Evolutionary conservation across 2,888 invertebrate species (phyloP), one percentile per base, ranked within the genome.

Genomic region (Agriopis marginaria): DNA sequence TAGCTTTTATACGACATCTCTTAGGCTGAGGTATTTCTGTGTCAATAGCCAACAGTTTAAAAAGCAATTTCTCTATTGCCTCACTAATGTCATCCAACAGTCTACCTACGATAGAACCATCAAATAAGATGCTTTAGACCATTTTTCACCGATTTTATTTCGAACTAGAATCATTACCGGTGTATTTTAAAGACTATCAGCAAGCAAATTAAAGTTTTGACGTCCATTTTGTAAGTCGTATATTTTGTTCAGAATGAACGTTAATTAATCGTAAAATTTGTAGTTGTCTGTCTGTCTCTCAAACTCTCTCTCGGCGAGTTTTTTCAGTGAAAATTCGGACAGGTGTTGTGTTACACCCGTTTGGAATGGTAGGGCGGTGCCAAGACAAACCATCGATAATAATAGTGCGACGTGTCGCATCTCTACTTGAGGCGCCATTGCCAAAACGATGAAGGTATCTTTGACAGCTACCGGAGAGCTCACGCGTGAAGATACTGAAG

Each of bases 361-460:
- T 63, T 59, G 70, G 72, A 76, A 73, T 72, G 58, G 71, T 68
- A 68, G 64, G 51, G 66, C 58, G 63, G 66, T 74, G 75, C 75
- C 75, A 75, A 75, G 70, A 75, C 59, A 70, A 72, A 71, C 70
- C 71, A 76, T 79, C 81, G 80, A 79, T 66, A 77, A 63, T 23
- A 71, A 70, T 65, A 55, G 54, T 39, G 50, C 51, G 45, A 44
- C 71, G 71, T 71, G 72, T 72, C 72, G 12, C 86, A 74, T 75
- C 83, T 73, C 86, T 84, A 80, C 4, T 67, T 73, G 79, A 83
- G 85, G 92, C 90, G 91, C 90, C 89, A 84, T 82, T 88, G 89
- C 91, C 90, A 90, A 89, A 89, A 85, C 85, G 80, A 86, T 84
- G 87, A 86, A 89, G 88, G 87, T 84, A 83, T 80, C 79, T 78